phyloP scores from a whole-genome alignment of 2,797 vertebrate genomes.

The Salmo trutta region DNA sequence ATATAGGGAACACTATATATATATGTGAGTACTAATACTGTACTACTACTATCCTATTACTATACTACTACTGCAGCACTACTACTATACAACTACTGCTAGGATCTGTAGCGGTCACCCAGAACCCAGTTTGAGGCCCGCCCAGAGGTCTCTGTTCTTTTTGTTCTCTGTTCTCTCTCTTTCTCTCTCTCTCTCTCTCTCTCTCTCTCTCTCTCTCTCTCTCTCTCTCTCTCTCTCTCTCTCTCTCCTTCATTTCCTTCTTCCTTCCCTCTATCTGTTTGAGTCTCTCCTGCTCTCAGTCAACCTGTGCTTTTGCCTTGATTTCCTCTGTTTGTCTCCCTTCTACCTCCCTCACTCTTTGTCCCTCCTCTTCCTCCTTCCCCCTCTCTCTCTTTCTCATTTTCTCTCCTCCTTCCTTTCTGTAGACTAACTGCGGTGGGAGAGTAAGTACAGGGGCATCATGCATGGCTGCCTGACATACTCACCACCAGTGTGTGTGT shows the following conservation, averaged over 20 bases:
- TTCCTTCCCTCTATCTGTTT: too few species aligned
- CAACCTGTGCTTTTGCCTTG: background rate
- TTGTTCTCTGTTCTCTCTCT: background rate
- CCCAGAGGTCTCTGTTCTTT: background rate
- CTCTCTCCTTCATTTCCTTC: background rate
- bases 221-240: background rate
- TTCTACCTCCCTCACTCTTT: slow-evolving; percentile 23
- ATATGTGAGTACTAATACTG: too few species aligned
- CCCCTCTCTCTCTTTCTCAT: slow-evolving; percentile 18
- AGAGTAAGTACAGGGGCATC: slow-evolving; percentile 81
- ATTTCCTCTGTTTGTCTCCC: slow-evolving; percentile 15
- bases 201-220: background rate
- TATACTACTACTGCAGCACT: background rate
- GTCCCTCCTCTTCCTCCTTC: too few species aligned
- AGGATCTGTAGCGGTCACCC: too few species aligned
- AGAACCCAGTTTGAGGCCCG: background rate
- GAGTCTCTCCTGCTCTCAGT: background rate
- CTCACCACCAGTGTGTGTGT: background rate
- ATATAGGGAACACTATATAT: too few species aligned
- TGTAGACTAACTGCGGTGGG: slow-evolving; percentile 90
- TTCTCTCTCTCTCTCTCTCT: background rate
- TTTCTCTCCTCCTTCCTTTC: slow-evolving; percentile 20
- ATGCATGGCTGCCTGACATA: slow-evolving; percentile 35
- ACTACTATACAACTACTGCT: background rate
- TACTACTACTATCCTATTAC: background rate